phyloP scores from a whole-genome alignment of 2,888 invertebrate genomes.

The Chorisops tibialis region DNA sequence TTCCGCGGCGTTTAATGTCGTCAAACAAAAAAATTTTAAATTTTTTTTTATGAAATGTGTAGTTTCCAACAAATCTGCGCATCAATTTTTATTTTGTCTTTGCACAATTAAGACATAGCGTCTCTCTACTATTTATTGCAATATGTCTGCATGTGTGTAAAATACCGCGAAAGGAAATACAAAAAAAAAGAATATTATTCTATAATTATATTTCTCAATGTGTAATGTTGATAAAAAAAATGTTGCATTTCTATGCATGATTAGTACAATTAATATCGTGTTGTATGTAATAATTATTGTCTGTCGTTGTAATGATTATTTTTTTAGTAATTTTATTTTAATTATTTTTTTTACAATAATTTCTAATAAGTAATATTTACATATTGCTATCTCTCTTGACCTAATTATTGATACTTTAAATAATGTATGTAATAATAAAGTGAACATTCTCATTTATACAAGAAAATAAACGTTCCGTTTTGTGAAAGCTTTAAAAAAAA shows the following conservation, averaged over 20 bases:
- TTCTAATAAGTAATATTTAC: constrained; percentile 1
- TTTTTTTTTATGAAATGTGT: neutral
- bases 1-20: constrained; percentile 47
- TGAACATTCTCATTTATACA: constrained; percentile 22
- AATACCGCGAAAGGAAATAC: no score
- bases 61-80: neutral
- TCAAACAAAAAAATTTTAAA: neutral
- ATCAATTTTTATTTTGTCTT: constrained; percentile 2
- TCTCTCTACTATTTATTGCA: constrained; percentile 17
- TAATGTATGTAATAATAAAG: constrained; percentile 18
- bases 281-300: constrained; percentile 8
- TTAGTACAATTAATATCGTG: constrained; percentile 17
- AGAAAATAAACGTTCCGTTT: constrained; percentile 19
- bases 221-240: no score
- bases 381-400: constrained; percentile 4
- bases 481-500: constrained; percentile 14
- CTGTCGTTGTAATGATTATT: constrained; percentile 1
- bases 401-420: constrained; percentile 22
- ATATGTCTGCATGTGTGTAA: neutral
- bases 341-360: neutral
- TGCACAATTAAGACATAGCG: constrained; percentile 3
- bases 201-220: no score
- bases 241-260: constrained; percentile 20
- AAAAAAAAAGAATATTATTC: no score
- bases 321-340: neutral